phyloP scores from a whole-genome alignment of 2,113 vertebrate species.

The Thalassarche chlororhynchos region DNA sequence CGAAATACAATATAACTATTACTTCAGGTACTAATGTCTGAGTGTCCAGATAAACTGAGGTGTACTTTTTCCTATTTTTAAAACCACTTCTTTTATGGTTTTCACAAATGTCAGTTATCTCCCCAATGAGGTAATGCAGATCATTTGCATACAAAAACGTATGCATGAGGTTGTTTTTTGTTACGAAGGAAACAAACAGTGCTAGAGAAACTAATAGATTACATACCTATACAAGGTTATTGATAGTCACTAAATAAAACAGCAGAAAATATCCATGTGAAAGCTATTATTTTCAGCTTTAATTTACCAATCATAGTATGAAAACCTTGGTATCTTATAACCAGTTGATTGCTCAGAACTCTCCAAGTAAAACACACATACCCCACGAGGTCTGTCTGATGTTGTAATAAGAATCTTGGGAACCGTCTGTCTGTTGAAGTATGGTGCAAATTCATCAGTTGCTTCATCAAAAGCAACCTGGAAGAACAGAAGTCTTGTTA shows the following conservation, averaged over 20 bases:
- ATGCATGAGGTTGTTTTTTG: neutral
- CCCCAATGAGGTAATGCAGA: neutral
- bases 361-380: conserved; percentile 54
- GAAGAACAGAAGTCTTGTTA: neutral
- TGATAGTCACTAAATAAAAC: neutral
- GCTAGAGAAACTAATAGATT: neutral
- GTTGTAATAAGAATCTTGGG: conserved; percentile 99
- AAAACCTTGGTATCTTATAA: neutral
- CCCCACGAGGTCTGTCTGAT: conserved; percentile 95
- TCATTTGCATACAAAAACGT: neutral
- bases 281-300: neutral
- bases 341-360: neutral
- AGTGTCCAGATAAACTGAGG: neutral
- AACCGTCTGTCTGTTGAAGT: conserved; percentile 91
- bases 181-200: neutral
- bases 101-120: neutral
- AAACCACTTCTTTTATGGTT: neutral
- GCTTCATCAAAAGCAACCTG: conserved; percentile 95
- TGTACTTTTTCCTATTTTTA: neutral
- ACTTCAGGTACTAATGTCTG: neutral
- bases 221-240: neutral
- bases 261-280: neutral
- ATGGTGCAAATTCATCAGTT: conserved; percentile 96
- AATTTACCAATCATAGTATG: neutral
- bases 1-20: neutral